Percentiles rank a stretch among this genome's conserved stretches.
Conservation (phyloP, 2,113 vertebrate species). For the Galeopterus variegatus region DNA sequence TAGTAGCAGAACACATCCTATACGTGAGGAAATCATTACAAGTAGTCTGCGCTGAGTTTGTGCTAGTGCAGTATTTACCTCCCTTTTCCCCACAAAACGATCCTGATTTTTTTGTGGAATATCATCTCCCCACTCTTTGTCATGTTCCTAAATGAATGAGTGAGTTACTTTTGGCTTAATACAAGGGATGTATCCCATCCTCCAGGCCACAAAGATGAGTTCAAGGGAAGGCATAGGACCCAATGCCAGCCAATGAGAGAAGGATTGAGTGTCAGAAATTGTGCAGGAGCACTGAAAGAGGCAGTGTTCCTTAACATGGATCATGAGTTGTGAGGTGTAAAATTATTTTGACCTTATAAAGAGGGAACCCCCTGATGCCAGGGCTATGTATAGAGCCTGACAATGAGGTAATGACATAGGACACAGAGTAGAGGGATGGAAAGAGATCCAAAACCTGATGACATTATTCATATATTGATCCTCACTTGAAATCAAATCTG, state of each 20-base stretch:
- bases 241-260: not conserved
- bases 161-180: not conserved
- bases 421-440: not conserved
- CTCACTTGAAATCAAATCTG: slow-evolving; percentile 16
- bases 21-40: not conserved
- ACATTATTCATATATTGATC: not conserved
- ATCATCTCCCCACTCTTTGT: not conserved
- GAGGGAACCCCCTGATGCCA: not conserved
- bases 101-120: not conserved
- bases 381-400: not conserved
- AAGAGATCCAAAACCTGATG: not conserved
- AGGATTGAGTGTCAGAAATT: not conserved
- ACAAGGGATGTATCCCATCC: not conserved
- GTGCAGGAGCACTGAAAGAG: not conserved
- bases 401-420: not conserved
- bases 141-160: not conserved
- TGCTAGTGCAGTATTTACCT: not conserved
- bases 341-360: not conserved
- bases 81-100: not conserved
- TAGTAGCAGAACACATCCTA: not conserved
- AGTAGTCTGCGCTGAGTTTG: not conserved
- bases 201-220: not conserved
- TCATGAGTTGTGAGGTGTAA: not conserved
- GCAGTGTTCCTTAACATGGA: not conserved
- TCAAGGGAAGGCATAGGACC: not conserved